Evolutionary conservation across 2,113 vertebrate genomes (phyloP).

Genomic region (Pardalotus punctatus): DNA sequence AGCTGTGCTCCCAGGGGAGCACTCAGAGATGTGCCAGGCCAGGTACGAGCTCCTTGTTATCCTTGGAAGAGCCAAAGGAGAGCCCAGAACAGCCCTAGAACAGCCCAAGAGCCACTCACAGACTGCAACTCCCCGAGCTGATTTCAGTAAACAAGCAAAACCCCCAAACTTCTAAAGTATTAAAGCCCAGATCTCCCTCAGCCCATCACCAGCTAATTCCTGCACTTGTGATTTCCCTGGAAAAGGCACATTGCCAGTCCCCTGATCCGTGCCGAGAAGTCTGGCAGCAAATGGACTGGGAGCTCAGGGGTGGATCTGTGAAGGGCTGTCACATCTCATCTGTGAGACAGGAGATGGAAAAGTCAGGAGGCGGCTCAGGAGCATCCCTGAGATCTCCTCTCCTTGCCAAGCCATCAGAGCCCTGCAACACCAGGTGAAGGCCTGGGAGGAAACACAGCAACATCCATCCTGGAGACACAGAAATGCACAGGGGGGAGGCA

Average conservation of each 20-base stretch:
- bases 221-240: background rate
- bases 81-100: background rate
- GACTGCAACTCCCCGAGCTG: background rate
- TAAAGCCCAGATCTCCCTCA: background rate
- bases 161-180: background rate
- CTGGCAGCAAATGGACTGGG: background rate
- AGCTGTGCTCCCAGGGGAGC: background rate
- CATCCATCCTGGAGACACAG: background rate
- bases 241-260: background rate
- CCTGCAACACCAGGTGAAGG: rapidly evolving
- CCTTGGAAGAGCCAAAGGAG: background rate
- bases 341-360: background rate
- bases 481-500: background rate
- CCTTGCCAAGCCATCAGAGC: background rate
- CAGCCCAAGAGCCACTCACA: background rate
- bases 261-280: background rate
- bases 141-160: background rate
- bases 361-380: background rate
- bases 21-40: background rate
- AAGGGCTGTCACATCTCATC: background rate
- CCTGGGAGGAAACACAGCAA: background rate
- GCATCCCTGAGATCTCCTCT: background rate
- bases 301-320: background rate
- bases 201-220: background rate
- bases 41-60: rapidly evolving